Percentiles rank a stretch among this genome's conserved stretches.
Conservation (phyloP, 2,888 invertebrate genomes). For the Prionchulus punctatus region DNA sequence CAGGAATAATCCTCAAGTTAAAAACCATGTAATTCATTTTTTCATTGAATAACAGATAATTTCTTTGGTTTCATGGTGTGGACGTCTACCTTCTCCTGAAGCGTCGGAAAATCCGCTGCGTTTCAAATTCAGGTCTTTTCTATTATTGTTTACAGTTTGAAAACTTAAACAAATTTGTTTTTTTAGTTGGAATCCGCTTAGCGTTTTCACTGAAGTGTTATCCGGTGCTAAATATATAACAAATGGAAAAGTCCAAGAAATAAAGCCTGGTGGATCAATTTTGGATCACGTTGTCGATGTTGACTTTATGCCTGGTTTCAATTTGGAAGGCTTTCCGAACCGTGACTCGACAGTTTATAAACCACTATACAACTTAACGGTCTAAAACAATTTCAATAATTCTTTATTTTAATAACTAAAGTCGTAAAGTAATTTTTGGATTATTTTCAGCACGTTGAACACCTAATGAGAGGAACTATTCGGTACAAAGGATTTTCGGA, state of each 20-base stretch:
- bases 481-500: slow-evolving; percentile 78
- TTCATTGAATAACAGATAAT: slow-evolving; percentile 41
- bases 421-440: too few species aligned
- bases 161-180: too few species aligned
- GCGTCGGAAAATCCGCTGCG: slow-evolving; percentile 60
- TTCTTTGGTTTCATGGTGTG: slow-evolving; percentile 90
- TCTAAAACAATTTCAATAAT: too few species aligned
- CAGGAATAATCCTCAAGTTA: background rate
- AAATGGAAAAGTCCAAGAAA: slow-evolving; percentile 58
- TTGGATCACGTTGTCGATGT: slow-evolving; percentile 62
- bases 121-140: slow-evolving; percentile 37
- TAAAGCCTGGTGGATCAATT: slow-evolving; percentile 68
- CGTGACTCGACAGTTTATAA: slow-evolving; percentile 80
- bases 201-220: slow-evolving; percentile 73
- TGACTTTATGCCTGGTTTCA: slow-evolving; percentile 85
- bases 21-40: too few species aligned
- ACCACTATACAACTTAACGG: slow-evolving; percentile 63
- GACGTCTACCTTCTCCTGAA: slow-evolving; percentile 91
- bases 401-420: too few species aligned
- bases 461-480: slow-evolving; percentile 79
- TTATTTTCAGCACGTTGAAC: too few species aligned
- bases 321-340: slow-evolving; percentile 88
- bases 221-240: slow-evolving; percentile 70
- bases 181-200: slow-evolving; percentile 92
- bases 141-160: too few species aligned